These are phyloP conservation scores for Frieseomelitta varia DNA, from an alignment of 1,140 invertebrate species.

Conservation along the genomic window DNA sequence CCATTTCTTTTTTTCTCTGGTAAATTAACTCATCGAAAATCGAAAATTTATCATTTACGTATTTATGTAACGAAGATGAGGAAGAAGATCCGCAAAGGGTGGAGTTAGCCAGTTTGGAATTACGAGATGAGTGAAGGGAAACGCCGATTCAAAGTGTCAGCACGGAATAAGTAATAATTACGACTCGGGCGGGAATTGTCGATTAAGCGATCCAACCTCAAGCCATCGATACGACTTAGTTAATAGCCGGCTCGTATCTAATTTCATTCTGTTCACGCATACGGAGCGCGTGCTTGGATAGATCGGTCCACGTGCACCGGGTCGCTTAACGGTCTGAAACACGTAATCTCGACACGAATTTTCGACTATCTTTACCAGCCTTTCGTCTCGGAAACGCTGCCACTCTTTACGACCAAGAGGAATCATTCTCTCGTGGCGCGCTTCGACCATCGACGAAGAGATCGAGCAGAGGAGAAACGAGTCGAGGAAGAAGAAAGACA, in stretches of 20 bases:
- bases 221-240: constrained; percentile 37
- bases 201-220: constrained; percentile 30
- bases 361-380: constrained; percentile 42
- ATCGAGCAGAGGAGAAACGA: not conserved
- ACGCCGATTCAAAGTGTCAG: not conserved
- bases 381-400: not conserved
- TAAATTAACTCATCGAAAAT: not conserved
- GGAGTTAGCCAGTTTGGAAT: not conserved
- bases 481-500: not conserved
- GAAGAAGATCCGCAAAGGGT: not conserved
- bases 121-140: not conserved
- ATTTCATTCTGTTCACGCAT: constrained; percentile 17
- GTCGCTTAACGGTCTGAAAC: constrained; percentile 50
- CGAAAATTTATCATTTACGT: not conserved
- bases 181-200: not conserved
- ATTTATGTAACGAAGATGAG: not conserved
- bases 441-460: not conserved
- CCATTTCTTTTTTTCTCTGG: not conserved
- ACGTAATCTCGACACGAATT: constrained; percentile 46
- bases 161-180: constrained; percentile 18
- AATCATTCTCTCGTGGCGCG: constrained; percentile 17
- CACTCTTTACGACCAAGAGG: constrained; percentile 36
- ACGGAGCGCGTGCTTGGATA: constrained; percentile 16
- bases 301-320: constrained; percentile 24
- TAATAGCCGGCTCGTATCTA: constrained; percentile 40